A percentile compares a stretch with the other conserved stretches of the same genome.
Conservation (phyloP, 2,113 vertebrate species). For the Rhineura floridana region DNA sequence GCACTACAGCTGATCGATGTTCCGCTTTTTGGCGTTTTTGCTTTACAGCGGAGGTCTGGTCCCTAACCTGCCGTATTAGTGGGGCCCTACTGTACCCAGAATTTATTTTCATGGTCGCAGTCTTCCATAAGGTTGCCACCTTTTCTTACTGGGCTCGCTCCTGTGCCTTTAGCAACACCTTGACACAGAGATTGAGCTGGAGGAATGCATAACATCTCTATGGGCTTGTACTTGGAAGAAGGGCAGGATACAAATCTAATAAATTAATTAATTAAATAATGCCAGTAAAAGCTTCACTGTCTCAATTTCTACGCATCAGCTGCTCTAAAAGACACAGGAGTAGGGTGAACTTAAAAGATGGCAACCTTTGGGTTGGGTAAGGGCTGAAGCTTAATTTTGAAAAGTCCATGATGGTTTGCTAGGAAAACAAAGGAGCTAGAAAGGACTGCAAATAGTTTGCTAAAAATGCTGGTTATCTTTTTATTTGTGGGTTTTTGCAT, state of each 20-base stretch:
- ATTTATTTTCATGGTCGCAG: not conserved
- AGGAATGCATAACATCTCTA: not conserved
- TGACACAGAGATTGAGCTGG: not conserved
- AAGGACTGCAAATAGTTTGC: not conserved
- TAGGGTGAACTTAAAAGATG: not conserved
- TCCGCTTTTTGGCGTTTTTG: too few relatives aligned
- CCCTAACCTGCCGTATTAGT: too few relatives aligned
- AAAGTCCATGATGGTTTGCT: not conserved
- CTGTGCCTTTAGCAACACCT: not conserved
- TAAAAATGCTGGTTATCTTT: not conserved
- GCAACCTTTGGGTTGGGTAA: not conserved
- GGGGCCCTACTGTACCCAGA: too few relatives aligned
- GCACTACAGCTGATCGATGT: too few relatives aligned
- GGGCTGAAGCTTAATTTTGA: not conserved
- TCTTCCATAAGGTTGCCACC: not conserved
- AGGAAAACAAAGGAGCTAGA: not conserved
- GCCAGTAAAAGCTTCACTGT: too few relatives aligned
- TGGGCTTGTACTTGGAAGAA: too few relatives aligned
- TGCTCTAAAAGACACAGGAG: not conserved
- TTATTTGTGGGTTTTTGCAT: not conserved
- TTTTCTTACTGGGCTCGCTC: not conserved
- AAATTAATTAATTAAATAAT: too few relatives aligned
- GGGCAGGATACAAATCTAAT: too few relatives aligned
- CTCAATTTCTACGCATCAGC: not conserved
- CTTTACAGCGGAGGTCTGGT: too few relatives aligned